Evolutionary conservation across 2,113 vertebrate genomes (phyloP), one percentile per base, ranked within the genome.

Genomic region (Parus major): DNA sequence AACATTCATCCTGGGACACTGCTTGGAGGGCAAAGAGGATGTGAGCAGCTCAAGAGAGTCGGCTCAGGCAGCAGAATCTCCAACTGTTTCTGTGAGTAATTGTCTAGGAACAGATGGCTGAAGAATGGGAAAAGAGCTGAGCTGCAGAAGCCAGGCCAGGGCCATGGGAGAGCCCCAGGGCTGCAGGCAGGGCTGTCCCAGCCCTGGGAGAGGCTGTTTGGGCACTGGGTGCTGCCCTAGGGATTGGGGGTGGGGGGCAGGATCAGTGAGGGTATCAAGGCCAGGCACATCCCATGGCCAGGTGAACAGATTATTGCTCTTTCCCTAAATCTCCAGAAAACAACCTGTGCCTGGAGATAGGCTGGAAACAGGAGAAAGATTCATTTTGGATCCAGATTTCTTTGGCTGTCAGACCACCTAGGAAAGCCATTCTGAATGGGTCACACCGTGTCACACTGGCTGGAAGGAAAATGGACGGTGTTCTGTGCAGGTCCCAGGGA

Each of bases 221-320:
- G 59, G 22, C 24, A 8, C 0, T 2, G 7, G n/a, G 31, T 4
- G 66, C 7, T 20, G 23, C 53, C 1, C 1, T 1, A 5, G 41
- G 63, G 49, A 21, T 2, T 8, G 8, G 0, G 20, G 7, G 6
- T 7, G 10, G 10, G 18, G 25, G 10, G 20, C 59, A 28, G 65
- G 31, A 35, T 10, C 2, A 8, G 3, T 10, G 57, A 28, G 29
- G 29, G 23, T 8, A 4, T 52, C 66, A 71, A 15, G 39, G 35
- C 16, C 7, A 12, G 42, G 52, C 4, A 12, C n/a, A 50, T 11
- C 9, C 46, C 28, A 19, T 11, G 25, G 39, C 20, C 46, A 46
- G 5, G 7, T 2, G 9, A 10, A 11, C 2, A 6, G 19, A 31
- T 28, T 4, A 29, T 12, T 46, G 42, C 49, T 59, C 33, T 29